Evolutionary conservation across 2,113 vertebrate species (phyloP).

Genomic region (Halcyon senegalensis): DNA sequence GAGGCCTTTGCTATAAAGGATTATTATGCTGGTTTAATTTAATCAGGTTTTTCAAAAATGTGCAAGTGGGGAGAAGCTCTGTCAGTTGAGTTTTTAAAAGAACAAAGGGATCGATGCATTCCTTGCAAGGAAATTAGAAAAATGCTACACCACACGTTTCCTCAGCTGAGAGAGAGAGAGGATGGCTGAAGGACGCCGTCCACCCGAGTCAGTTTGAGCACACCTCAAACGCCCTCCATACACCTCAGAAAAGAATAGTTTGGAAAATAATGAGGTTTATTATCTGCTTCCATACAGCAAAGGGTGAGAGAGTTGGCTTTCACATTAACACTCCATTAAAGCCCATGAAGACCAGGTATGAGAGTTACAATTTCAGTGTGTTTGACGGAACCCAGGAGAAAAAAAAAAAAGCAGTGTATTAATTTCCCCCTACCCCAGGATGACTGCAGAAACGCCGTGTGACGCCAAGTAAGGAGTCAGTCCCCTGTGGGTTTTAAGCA

Average conservation of each 20-base stretch:
- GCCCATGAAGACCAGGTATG: background rate
- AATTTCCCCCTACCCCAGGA: background rate
- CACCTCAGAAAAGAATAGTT: background rate
- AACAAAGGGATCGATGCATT: background rate
- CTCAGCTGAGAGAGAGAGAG: background rate
- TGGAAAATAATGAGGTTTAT: background rate
- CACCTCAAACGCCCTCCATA: background rate
- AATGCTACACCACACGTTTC: background rate
- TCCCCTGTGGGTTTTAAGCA: conserved; percentile 32
- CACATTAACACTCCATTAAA: background rate
- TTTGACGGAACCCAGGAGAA: background rate
- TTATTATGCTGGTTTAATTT: background rate
- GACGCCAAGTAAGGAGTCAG: conserved; percentile 17
- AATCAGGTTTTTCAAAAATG: background rate
- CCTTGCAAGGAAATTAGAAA: background rate
- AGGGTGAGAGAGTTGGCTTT: background rate
- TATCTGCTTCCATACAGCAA: background rate
- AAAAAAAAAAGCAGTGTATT: background rate
- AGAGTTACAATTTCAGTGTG: background rate
- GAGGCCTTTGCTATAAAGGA: background rate
- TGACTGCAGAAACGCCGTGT: background rate
- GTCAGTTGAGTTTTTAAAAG: background rate
- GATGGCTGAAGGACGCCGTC: background rate
- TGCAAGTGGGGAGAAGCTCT: background rate
- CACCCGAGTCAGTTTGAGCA: background rate